These are phyloP conservation scores for Erebia epiphron DNA, from an alignment of 2,888 invertebrate genomes.

Conservation along the genomic window DNA sequence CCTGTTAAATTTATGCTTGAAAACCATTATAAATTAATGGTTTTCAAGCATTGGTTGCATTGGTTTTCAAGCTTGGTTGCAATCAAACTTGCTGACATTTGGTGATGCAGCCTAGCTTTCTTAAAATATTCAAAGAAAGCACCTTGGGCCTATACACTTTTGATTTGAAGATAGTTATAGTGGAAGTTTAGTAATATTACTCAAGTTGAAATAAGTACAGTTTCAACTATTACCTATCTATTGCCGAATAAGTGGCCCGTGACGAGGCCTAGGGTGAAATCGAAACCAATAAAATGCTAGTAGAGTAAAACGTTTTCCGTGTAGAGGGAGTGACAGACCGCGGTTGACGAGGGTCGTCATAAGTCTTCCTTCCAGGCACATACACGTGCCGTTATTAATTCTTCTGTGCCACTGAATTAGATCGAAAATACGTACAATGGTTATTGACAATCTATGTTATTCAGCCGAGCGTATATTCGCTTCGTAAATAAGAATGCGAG, in stretches of 20 bases:
- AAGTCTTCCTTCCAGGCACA: slow-evolving; percentile 64
- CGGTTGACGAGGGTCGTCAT: slow-evolving; percentile 79
- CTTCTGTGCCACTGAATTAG: slow-evolving; percentile 24
- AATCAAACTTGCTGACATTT: too few species aligned
- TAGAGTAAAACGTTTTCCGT: slow-evolving; percentile 75
- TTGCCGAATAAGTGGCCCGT: slow-evolving; percentile 46
- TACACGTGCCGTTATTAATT: slow-evolving; percentile 28
- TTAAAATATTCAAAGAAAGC: too few species aligned
- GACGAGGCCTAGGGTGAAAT: slow-evolving; percentile 73
- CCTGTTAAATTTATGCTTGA: too few species aligned
- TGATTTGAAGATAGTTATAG: too few species aligned
- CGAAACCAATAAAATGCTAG: slow-evolving; percentile 79
- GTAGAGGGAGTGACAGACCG: slow-evolving; percentile 60
- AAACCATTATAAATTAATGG: too few species aligned
- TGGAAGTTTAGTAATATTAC: too few species aligned
- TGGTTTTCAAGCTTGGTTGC: too few species aligned
- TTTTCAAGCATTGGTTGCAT: too few species aligned
- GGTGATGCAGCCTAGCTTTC: too few species aligned
- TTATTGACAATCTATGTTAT: slow-evolving; percentile 7
- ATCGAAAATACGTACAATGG: slow-evolving; percentile 9
- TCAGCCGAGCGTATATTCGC: slow-evolving; percentile 6
- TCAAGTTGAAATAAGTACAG: neutral
- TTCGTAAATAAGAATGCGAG: neutral
- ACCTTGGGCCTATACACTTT: too few species aligned
- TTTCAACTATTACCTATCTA: slow-evolving; percentile 31